phyloP scores from a whole-genome alignment of 2,888 invertebrate species.

The Caenorhabditis sp. region DNA sequence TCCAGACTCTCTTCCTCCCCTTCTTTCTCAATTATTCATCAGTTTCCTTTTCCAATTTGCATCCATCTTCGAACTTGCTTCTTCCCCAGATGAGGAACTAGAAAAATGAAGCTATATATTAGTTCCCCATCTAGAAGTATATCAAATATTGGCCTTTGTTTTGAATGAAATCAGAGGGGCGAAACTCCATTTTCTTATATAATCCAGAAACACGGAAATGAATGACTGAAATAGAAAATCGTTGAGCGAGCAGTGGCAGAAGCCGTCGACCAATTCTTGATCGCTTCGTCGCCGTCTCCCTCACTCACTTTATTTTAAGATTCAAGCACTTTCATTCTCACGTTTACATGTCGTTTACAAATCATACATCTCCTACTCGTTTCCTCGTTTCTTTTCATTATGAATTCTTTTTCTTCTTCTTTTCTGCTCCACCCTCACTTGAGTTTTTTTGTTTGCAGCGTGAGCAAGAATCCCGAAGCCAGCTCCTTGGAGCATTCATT shows the following conservation, averaged over 20 bases:
- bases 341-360: slow-evolving; percentile 41
- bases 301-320: slow-evolving; percentile 53
- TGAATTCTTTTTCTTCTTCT: slow-evolving; percentile 30
- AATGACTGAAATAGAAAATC: slow-evolving; percentile 46
- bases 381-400: slow-evolving; percentile 27
- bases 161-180: slow-evolving; percentile 9
- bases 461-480: neutral
- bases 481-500: neutral
- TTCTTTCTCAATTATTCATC: slow-evolving; percentile 48
- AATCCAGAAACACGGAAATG: slow-evolving; percentile 47
- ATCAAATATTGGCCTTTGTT: slow-evolving; percentile 15
- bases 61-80: slow-evolving; percentile 30
- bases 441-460: slow-evolving; percentile 18
- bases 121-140: neutral
- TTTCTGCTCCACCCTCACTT: slow-evolving; percentile 41
- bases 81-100: slow-evolving; percentile 40
- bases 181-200: slow-evolving; percentile 21
- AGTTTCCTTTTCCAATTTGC: slow-evolving; percentile 37
- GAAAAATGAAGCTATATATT: slow-evolving; percentile 16
- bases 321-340: slow-evolving; percentile 44
- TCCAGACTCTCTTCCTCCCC: slow-evolving; percentile 7
- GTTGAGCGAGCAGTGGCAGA: slow-evolving; percentile 24
- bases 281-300: slow-evolving; percentile 18
- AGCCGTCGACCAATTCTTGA: slow-evolving; percentile 56
- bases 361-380: slow-evolving; percentile 50